Base-by-base conservation (phyloP, 1,140 invertebrate genomes). In the Zaprionus africanus region DNA sequence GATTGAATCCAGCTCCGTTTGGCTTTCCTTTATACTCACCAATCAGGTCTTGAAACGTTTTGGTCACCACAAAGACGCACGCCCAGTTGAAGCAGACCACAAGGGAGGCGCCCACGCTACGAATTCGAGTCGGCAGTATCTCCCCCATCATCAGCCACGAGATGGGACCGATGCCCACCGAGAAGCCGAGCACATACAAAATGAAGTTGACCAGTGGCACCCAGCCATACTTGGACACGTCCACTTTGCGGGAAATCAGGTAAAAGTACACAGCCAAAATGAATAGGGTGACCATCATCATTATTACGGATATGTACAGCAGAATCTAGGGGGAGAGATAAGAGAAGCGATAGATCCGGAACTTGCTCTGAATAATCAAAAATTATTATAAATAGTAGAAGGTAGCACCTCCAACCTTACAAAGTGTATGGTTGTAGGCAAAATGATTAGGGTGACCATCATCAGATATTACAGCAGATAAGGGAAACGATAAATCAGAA, bases 71-170 rank as follows among this genome's bases (percentile, higher is more conserved):
- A 36, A 66, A 66, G 1, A 41, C 34, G 17, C 54, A 57, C 0
- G 1, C 19, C 64, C 64, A 66, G 34, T 34, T 58, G 17, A 46
- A 26, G 4, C n/a, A 28, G 36, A 58, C 64, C 2, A 58, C 96
- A 15, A 98, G 85, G 4, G 97, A 96, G 17, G 97, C 97, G 1
- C 97, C 97, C 0, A 95, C 94, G 4, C 97, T 97, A 66, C 96
- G 94, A 46, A 97, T 96, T 91, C 95, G 96, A 0, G 95, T 93
- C 9, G 96, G 97, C 57, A 97, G 93, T 65, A 97, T 97, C 93
- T 98, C 97, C 24, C 97, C 97, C 95, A 98, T 96, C 95, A 98
- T 97, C 9, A 98, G 93, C 97, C 97, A 98, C 2, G 98, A 97
- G 69, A 98, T 96, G 0, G 98, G 97, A 2, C 98, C 98, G 82